Evolutionary conservation across 1,140 invertebrate genomes (phyloP).

Genomic region (Euura saliciscinereae): DNA sequence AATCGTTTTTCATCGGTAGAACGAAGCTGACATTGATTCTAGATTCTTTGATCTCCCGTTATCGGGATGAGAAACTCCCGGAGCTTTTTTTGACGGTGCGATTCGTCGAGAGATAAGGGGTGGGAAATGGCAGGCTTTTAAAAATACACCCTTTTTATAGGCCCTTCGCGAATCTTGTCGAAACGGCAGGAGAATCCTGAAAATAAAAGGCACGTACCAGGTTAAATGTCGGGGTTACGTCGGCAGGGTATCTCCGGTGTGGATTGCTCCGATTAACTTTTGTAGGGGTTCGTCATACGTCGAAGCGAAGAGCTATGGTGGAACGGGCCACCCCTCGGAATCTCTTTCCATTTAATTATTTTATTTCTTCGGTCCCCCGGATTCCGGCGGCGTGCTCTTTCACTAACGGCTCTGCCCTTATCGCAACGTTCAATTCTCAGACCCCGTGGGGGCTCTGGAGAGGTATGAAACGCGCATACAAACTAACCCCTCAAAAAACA

Average conservation of each 20-base stretch:
- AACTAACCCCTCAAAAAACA: constrained; percentile 10
- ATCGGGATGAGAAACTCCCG: no score
- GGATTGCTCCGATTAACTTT: constrained; percentile 3
- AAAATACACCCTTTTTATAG: no score
- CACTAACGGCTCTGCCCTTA: neutral
- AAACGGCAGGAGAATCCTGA: neutral
- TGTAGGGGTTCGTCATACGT: neutral
- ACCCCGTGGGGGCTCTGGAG: neutral
- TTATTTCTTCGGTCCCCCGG: neutral
- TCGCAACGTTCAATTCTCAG: neutral
- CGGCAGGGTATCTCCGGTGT: neutral
- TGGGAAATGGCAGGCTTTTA: no score
- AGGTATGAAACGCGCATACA: constrained; percentile 11
- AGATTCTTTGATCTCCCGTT: no score
- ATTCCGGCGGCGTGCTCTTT: neutral
- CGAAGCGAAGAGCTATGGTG: neutral
- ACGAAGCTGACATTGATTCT: no score
- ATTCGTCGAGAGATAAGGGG: no score
- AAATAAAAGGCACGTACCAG: neutral
- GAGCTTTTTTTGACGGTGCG: no score
- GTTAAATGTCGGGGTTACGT: neutral
- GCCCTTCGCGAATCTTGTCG: no score
- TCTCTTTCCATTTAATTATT: constrained; percentile 7
- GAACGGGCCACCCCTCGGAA: neutral
- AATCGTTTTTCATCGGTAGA: no score